phyloP scores from a whole-genome alignment of 1,140 invertebrate species.

The Pogonus chalceus region DNA sequence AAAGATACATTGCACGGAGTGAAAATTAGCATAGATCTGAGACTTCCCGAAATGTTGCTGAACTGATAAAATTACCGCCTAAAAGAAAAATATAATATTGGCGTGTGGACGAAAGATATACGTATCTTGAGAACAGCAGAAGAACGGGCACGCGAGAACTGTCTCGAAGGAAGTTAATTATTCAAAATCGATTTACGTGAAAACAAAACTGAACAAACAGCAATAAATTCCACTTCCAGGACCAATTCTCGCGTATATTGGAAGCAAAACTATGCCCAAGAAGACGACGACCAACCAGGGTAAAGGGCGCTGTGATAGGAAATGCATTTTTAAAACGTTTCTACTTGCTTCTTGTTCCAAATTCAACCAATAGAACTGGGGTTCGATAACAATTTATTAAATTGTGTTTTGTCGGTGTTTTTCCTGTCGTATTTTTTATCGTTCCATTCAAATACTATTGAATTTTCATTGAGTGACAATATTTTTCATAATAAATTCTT shows the following conservation, averaged over 20 bases:
- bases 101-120: background rate
- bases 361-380: too few relatives aligned
- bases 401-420: background rate
- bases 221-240: constrained; percentile 1
- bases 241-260: constrained; percentile 3
- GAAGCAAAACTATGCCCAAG: background rate
- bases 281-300: background rate
- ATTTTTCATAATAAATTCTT: too few relatives aligned
- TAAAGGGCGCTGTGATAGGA: background rate
- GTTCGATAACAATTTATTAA: background rate
- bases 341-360: background rate
- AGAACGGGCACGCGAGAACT: background rate
- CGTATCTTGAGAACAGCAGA: too few relatives aligned
- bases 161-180: background rate
- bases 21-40: too few relatives aligned
- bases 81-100: background rate
- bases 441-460: background rate
- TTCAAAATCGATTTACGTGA: constrained; percentile 7
- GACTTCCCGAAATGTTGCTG: too few relatives aligned
- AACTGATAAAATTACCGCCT: background rate
- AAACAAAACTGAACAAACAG: constrained; percentile 6
- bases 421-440: background rate
- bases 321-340: constrained; percentile 6
- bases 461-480: too few relatives aligned
- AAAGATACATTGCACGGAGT: too few relatives aligned